Conservation (phyloP, 2,888 invertebrate genomes). For the Euplexia lucipara region DNA sequence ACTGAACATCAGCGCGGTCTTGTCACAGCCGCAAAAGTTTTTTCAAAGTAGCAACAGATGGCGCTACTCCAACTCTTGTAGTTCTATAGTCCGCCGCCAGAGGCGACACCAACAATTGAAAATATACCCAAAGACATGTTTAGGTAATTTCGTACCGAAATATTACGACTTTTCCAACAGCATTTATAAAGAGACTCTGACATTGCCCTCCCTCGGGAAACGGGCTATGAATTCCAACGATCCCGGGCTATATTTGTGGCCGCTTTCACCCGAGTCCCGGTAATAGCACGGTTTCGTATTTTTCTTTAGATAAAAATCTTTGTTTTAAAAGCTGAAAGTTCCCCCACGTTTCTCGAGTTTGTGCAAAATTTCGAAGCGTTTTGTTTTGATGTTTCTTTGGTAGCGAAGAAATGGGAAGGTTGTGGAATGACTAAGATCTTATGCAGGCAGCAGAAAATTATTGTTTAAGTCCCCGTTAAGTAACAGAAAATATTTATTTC, state of each 20-base stretch:
- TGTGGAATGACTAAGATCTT: neutral
- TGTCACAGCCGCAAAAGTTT: neutral
- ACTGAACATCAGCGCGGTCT: accelerated
- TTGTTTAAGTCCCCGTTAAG: neutral
- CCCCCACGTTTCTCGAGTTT: conserved; percentile 16
- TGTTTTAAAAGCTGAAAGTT: conserved; percentile 40
- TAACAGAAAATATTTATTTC: neutral
- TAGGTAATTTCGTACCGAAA: conserved; percentile 51
- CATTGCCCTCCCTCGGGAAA: conserved; percentile 56
- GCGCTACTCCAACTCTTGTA: conserved; percentile 7
- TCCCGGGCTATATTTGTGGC: conserved; percentile 46
- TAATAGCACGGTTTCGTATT: conserved; percentile 45
- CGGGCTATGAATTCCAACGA: conserved; percentile 63
- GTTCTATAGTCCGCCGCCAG: conserved; percentile 13
- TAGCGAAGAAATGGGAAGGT: conserved; percentile 9
- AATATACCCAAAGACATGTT: conserved; percentile 27
- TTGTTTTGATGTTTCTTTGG: conserved; percentile 1
- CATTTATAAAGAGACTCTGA: conserved; percentile 54
- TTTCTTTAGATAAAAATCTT: conserved; percentile 48
- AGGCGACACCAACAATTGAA: neutral
- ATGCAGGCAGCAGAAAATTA: neutral
- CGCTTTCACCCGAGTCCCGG: conserved; percentile 28
- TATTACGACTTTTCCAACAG: conserved; percentile 52
- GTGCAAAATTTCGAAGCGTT: neutral
- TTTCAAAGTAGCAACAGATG: conserved; percentile 33